These are phyloP conservation scores for Nibea albiflora DNA, from an alignment of 2,113 vertebrate species.

Conservation along the genomic window DNA sequence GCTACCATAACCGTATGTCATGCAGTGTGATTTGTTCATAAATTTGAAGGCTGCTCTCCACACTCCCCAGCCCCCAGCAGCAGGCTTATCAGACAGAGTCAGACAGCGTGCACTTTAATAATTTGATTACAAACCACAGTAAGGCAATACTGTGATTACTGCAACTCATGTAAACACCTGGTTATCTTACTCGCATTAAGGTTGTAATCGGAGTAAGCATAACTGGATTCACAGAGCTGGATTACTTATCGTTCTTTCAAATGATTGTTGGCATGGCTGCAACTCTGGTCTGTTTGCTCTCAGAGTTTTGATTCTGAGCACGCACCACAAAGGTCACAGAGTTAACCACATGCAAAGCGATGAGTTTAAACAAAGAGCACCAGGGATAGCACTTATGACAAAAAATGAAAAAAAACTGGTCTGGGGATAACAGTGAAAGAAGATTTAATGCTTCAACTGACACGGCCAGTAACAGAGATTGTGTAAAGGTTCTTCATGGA, in stretches of 20 bases:
- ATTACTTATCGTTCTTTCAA: slow-evolving; percentile 8
- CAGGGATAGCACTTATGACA: neutral
- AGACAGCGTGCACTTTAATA: slow-evolving; percentile 44
- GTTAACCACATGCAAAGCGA: slow-evolving; percentile 40
- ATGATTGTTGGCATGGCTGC: neutral
- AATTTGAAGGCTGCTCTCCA: slow-evolving; percentile 34
- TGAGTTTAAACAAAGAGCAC: slow-evolving; percentile 22
- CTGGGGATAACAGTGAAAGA: neutral
- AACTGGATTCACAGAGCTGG: slow-evolving; percentile 26
- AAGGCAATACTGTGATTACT: slow-evolving; percentile 24
- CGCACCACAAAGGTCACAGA: slow-evolving; percentile 16
- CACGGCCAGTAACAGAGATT: neutral
- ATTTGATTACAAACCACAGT: slow-evolving; percentile 37
- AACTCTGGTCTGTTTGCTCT: slow-evolving; percentile 12
- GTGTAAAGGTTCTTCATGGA: neutral
- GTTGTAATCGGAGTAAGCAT: slow-evolving; percentile 36
- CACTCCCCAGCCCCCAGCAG: slow-evolving; percentile 23
- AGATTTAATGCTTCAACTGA: neutral
- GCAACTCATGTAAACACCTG: slow-evolving; percentile 32
- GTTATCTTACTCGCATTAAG: slow-evolving; percentile 39
- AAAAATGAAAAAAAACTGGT: neutral
- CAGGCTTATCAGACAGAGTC: slow-evolving; percentile 44
- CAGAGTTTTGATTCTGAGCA: slow-evolving; percentile 20
- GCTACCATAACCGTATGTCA: slow-evolving; percentile 29
- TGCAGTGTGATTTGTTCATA: slow-evolving; percentile 36